Conservation (phyloP, 2,888 invertebrate species). For the Apomyelois bistriatella region DNA sequence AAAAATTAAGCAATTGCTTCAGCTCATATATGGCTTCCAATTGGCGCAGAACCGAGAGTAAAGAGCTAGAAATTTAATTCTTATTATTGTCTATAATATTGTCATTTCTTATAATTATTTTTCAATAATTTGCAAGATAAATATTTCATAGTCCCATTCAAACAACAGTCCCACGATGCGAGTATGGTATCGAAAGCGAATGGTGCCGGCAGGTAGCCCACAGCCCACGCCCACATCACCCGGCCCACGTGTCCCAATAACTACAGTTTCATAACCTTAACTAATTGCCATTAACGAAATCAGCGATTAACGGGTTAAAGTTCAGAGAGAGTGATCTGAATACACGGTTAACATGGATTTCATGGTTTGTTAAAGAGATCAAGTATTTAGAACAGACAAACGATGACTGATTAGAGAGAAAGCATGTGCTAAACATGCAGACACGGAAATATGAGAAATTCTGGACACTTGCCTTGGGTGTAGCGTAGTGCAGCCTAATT, state of each 20-base stretch:
- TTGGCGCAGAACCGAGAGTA: no score
- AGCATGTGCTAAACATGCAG: not conserved
- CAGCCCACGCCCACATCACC: constrained; percentile 21
- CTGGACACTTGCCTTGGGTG: no score
- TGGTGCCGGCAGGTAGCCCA: constrained; percentile 1
- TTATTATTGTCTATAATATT: no score
- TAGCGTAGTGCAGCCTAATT: no score
- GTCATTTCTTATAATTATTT: no score
- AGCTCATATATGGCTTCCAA: no score
- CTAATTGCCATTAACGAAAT: constrained; percentile 13
- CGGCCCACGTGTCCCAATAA: constrained; percentile 22
- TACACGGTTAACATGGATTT: not conserved
- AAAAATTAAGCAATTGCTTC: no score
- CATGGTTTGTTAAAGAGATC: not conserved
- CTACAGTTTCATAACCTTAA: constrained; percentile 18
- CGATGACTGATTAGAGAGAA: not conserved
- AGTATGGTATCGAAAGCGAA: constrained; percentile 2
- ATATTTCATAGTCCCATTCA: constrained; percentile 4
- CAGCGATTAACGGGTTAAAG: constrained; percentile 13
- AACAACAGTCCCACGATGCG: constrained; percentile 3
- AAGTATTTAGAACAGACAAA: not conserved
- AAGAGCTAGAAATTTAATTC: no score
- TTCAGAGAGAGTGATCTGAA: constrained; percentile 11
- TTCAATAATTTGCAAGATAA: not conserved
- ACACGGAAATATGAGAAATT: no score